Evolutionary conservation across 2,888 invertebrate genomes (phyloP).

Genomic region (Hirtodrosophila alboralis): DNA sequence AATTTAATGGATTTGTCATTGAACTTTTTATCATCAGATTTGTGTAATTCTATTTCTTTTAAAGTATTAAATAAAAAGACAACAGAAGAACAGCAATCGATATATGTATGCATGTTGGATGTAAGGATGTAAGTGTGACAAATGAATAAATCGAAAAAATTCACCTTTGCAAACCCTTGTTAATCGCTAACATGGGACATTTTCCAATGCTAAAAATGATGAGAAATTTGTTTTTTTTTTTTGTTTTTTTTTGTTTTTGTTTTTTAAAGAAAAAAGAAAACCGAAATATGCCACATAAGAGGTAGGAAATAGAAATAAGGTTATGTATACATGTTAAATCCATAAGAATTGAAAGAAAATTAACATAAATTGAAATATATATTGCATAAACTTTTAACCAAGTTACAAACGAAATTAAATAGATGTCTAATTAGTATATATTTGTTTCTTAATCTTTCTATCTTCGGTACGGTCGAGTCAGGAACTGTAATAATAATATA

Average conservation of each 20-base stretch:
- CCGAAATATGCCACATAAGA: slow-evolving; percentile 60
- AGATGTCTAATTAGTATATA: slow-evolving; percentile 1
- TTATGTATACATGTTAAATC: slow-evolving; percentile 53
- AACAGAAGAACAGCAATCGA: slow-evolving; percentile 51
- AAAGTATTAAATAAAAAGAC: slow-evolving; percentile 32
- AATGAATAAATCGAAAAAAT: slow-evolving; percentile 84
- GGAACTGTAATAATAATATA: no score
- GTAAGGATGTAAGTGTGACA: slow-evolving; percentile 59
- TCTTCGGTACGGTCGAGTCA: no score
- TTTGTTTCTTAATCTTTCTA: no score
- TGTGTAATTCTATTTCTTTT: slow-evolving; percentile 1
- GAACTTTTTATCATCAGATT: slow-evolving; percentile 13
- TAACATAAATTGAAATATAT: slow-evolving; percentile 18
- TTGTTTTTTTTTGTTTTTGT: no score
- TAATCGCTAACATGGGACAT: slow-evolving; percentile 91
- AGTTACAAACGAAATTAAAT: slow-evolving; percentile 25
- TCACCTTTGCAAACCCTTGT: slow-evolving; percentile 93
- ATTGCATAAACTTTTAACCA: slow-evolving; percentile 17
- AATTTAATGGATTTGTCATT: slow-evolving; percentile 14
- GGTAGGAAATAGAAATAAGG: slow-evolving; percentile 54
- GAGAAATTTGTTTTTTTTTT: slow-evolving; percentile 54
- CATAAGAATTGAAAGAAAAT: slow-evolving; percentile 36
- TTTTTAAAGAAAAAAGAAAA: slow-evolving; percentile 57
- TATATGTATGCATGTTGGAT: no score
- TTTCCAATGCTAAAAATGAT: slow-evolving; percentile 89